Base-by-base conservation (phyloP, 2,888 invertebrate species). In the Phasia obesa region DNA sequence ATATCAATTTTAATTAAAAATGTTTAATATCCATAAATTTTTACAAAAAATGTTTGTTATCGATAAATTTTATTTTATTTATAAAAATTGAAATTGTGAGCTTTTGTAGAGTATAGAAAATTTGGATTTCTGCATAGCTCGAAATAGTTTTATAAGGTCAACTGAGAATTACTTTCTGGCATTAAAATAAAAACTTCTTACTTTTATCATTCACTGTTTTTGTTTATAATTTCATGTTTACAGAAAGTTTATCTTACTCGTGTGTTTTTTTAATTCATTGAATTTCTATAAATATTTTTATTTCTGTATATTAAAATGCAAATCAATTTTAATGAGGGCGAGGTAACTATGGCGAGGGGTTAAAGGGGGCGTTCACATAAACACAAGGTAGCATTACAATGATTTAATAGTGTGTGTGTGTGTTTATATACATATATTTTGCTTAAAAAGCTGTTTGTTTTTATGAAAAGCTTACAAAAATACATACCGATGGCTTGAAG, bases 401-500 rank as follows among this genome's bases (percentile, higher is more conserved):
- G 27, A 62, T 62, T 69, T 53, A 21, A 62, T 6, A 42, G 44
- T 47, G 19, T 57, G 31, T 15, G 17, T 35, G 9, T 11, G 11
- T 35, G 11, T 35, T 35, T 17, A 53, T 15, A 55, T 27, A 11
- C 1, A 55, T 4, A n/a, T 23, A n/a, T 19, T 31, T 15, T 51
- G 19, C 15, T 31, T 17, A 31, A 55, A 57, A 55, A 38, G 35
- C 35, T 44, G 31, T 31, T 64, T 44, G 44, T 44, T 13, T 69
- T 2, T 2, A 1, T 38, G 2, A 51, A 19, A 69, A 53, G 25
- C 53, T 2, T 23, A 47, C 53, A 69, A n/a, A n/a, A n/a, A 77
- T 87, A 90, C 93, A 90, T 92, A 96, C 96, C 96, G 96, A 96
- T 86, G 97, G 97, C 91, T 96, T 97, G 92, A 97, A 97, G 89